Conservation (phyloP, 2,888 invertebrate species). For the Adelphocoris suturalis region DNA sequence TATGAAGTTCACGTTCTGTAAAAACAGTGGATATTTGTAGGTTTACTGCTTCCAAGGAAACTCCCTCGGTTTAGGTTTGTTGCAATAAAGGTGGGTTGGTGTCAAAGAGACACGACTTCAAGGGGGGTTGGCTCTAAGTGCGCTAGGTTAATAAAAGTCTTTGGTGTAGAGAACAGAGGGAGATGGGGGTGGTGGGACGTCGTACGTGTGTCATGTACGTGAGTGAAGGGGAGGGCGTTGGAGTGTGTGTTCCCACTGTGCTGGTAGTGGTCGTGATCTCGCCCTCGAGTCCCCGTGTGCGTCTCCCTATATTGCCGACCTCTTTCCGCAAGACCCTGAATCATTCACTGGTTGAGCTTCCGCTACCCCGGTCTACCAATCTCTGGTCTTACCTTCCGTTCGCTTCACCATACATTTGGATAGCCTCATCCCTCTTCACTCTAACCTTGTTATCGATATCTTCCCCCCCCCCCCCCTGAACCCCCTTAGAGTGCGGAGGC, state of each 20-base stretch:
- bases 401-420: constrained; percentile 16
- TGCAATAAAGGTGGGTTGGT: constrained; percentile 63
- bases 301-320: constrained; percentile 51
- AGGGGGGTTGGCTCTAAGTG: constrained; percentile 56
- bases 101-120: constrained; percentile 65
- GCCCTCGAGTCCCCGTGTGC: background rate
- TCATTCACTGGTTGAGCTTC: constrained; percentile 39
- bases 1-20: constrained; percentile 62
- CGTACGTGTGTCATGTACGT: constrained; percentile 58
- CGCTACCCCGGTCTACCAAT: background rate
- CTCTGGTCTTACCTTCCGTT: background rate
- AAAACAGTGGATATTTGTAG: constrained; percentile 54
- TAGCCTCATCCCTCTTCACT: background rate
- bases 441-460: constrained; percentile 42
- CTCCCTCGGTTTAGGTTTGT: constrained; percentile 57
- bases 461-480: background rate
- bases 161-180: constrained; percentile 40
- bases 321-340: background rate
- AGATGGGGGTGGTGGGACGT: background rate
- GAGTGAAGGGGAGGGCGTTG: background rate
- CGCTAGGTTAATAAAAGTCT: constrained; percentile 64
- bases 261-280: background rate
- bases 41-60: constrained; percentile 39
- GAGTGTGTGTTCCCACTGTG: background rate
- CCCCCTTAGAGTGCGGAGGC: background rate